Evolutionary conservation across 1,140 invertebrate species (phyloP).

Genomic region (Saccostrea echinata): DNA sequence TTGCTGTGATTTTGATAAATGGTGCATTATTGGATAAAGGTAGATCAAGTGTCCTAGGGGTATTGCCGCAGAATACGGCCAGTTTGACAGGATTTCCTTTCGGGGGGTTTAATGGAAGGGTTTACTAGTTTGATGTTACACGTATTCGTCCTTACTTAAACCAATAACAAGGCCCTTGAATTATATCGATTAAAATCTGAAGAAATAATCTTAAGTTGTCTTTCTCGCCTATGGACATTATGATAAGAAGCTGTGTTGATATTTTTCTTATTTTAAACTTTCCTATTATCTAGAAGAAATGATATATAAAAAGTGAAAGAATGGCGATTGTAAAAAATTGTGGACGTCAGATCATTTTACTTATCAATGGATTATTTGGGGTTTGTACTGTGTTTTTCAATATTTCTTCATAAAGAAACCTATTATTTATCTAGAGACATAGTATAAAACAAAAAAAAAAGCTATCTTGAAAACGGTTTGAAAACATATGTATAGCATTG

Average conservation of each 20-base stretch:
- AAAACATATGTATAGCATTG: too few relatives aligned
- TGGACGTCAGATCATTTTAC: neutral
- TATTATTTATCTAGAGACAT: too few relatives aligned
- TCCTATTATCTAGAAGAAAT: neutral
- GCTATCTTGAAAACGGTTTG: too few relatives aligned
- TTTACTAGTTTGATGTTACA: neutral
- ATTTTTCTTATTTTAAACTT: neutral
- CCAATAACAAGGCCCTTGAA: neutral
- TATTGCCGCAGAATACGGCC: neutral
- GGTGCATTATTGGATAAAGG: too few relatives aligned
- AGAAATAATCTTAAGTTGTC: neutral
- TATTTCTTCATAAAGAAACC: too few relatives aligned
- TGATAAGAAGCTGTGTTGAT: neutral
- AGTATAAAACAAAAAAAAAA: too few relatives aligned
- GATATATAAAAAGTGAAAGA: neutral
- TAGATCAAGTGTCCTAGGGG: neutral
- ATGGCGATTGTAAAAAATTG: neutral
- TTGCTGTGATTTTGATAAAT: constrained; percentile 13
- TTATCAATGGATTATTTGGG: neutral
- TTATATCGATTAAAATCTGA: neutral
- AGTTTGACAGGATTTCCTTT: neutral
- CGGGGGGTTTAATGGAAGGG: neutral
- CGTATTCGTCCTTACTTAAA: neutral
- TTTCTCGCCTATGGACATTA: neutral
- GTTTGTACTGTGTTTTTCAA: neutral